Percentiles rank a stretch among this genome's conserved stretches.
Conservation (phyloP, 2,797 vertebrate genomes). For the Amniataba percoides region DNA sequence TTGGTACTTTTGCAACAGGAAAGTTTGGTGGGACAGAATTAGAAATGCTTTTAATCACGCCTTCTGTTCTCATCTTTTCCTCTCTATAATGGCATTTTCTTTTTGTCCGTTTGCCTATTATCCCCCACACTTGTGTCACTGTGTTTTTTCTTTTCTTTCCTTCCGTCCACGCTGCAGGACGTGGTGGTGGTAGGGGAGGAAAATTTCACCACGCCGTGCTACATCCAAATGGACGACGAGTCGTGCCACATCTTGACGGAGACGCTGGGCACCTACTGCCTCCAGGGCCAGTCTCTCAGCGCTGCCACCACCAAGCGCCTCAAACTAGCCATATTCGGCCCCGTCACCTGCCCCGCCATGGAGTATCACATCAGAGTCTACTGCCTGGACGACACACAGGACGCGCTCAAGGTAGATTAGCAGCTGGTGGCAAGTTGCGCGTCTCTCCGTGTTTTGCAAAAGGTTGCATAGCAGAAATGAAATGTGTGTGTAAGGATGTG, state of each 20-base stretch:
- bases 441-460: slow-evolving; percentile 4
- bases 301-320: slow-evolving; percentile 94
- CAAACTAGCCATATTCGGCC: slow-evolving; percentile 95
- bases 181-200: slow-evolving; percentile 97
- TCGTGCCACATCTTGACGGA: slow-evolving; percentile 97
- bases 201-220: slow-evolving; percentile 97
- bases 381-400: slow-evolving; percentile 96
- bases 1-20: not conserved
- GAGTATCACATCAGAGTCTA: slow-evolving; percentile 97
- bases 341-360: slow-evolving; percentile 91
- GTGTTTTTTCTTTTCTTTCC: not conserved
- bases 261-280: slow-evolving; percentile 92
- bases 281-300: slow-evolving; percentile 93
- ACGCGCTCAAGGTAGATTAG: slow-evolving; percentile 91
- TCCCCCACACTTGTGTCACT: slow-evolving; percentile 10
- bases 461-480: slow-evolving; percentile 7
- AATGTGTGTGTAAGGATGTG: slow-evolving; percentile 34
- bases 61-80: not conserved
- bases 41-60: slow-evolving; percentile 7
- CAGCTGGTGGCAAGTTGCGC: not conserved
- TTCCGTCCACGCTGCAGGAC: slow-evolving; percentile 84
- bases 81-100: not conserved
- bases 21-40: not conserved
- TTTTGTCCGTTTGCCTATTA: not conserved
- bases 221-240: slow-evolving; percentile 95